Conservation (phyloP, 2,888 invertebrate genomes). For the Hetaerina titia region DNA sequence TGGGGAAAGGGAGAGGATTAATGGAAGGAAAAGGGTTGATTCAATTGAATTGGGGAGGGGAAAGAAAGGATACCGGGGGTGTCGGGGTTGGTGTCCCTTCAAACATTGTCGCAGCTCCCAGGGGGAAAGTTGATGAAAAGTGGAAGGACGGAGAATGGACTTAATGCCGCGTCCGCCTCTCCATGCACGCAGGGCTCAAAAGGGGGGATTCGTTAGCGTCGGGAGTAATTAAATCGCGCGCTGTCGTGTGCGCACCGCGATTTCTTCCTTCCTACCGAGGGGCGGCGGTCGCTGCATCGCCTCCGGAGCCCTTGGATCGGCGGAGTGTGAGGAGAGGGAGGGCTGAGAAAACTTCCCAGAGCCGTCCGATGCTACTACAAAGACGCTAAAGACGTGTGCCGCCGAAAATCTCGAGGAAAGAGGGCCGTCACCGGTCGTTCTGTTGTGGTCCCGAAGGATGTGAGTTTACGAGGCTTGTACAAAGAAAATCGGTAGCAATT, state of each 20-base stretch:
- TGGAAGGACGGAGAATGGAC: neutral
- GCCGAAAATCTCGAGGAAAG: neutral
- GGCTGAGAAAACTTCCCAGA: neutral
- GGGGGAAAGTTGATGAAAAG: neutral
- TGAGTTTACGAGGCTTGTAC: too few species aligned
- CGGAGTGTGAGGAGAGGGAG: neutral
- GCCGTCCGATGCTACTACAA: neutral
- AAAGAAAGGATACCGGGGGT: neutral
- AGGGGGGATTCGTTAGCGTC: neutral
- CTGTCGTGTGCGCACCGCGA: neutral
- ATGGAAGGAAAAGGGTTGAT: constrained; percentile 1
- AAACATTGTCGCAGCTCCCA: neutral
- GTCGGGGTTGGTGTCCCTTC: neutral
- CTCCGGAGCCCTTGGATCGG: neutral
- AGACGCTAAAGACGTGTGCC: neutral
- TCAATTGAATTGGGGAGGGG: neutral
- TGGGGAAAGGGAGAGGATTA: neutral
- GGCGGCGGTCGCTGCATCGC: neutral
- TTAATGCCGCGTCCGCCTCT: too few species aligned
- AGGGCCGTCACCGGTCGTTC: neutral
- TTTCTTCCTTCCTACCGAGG: neutral
- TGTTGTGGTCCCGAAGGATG: too few species aligned
- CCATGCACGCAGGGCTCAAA: too few species aligned
- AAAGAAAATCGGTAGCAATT: too few species aligned
- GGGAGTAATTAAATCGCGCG: neutral